Percentiles rank a stretch among this genome's conserved stretches.
phyloP scores from a whole-genome alignment of 2,888 invertebrate species.

The Cheilosia grossa region DNA sequence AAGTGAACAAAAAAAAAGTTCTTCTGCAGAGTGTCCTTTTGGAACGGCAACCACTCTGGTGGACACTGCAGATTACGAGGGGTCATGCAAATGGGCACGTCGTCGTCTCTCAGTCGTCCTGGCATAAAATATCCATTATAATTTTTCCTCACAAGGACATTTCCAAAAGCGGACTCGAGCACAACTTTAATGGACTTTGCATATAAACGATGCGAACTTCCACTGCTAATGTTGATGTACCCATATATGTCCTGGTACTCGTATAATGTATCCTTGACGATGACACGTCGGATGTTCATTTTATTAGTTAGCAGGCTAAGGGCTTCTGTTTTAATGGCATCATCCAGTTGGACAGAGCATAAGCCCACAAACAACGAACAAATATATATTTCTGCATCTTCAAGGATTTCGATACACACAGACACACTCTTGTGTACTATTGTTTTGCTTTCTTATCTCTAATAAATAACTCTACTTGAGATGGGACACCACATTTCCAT shows the following conservation, averaged over 20 bases:
- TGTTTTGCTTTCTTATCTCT: slow-evolving; percentile 57
- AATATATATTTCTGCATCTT: slow-evolving; percentile 48
- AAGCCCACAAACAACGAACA: slow-evolving; percentile 5
- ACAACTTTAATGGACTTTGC: slow-evolving; percentile 78
- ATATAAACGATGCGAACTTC: slow-evolving; percentile 57
- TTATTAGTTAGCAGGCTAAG: slow-evolving; percentile 32
- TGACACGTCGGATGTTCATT: slow-evolving; percentile 68
- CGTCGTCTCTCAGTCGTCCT: slow-evolving; percentile 60
- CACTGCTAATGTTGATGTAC: slow-evolving; percentile 25
- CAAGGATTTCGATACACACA: slow-evolving; percentile 31
- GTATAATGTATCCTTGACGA: slow-evolving; percentile 33
- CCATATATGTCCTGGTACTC: not conserved
- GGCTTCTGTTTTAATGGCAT: slow-evolving; percentile 19
- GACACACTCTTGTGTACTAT: slow-evolving; percentile 12
- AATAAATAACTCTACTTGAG: slow-evolving; percentile 66
- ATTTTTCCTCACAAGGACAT: slow-evolving; percentile 76
- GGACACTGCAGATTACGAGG: slow-evolving; percentile 62
- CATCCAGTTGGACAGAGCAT: not conserved
- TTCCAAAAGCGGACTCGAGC: slow-evolving; percentile 42
- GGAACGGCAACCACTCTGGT: slow-evolving; percentile 30
- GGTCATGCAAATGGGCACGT: slow-evolving; percentile 80
- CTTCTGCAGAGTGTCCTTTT: slow-evolving; percentile 12
- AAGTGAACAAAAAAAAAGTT: slow-evolving; percentile 22
- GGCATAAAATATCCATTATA: slow-evolving; percentile 82
- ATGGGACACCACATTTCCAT: slow-evolving; percentile 45